Percentiles rank a stretch among this genome's conserved stretches.
Conservation (phyloP, 1,140 invertebrate genomes). For the Antheraea mylitta region DNA sequence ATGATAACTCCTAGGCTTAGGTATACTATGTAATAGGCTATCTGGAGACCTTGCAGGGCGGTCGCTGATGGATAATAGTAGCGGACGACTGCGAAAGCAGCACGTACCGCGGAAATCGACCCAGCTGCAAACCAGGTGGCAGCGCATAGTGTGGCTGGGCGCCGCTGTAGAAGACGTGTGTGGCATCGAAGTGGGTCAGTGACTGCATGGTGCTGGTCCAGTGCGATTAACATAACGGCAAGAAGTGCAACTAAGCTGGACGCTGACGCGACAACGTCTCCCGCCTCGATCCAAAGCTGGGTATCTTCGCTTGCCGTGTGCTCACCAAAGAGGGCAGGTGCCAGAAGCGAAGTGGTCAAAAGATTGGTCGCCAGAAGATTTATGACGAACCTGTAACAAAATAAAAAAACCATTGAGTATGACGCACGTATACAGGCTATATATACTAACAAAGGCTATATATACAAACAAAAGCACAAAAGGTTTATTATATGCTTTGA, state of each 20-base stretch:
- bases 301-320: slow-evolving; percentile 45
- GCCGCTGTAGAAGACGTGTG: slow-evolving; percentile 85
- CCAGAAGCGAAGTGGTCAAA: slow-evolving; percentile 69
- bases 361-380: slow-evolving; percentile 75
- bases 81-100: slow-evolving; percentile 48
- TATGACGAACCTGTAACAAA: slow-evolving; percentile 77
- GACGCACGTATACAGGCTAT: background rate
- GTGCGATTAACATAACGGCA: slow-evolving; percentile 88
- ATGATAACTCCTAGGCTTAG: slow-evolving; percentile 55
- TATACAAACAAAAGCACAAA: background rate
- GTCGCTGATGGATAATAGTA: slow-evolving; percentile 45
- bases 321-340: slow-evolving; percentile 71
- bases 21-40: slow-evolving; percentile 63
- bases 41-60: slow-evolving; percentile 46
- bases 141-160: slow-evolving; percentile 84
- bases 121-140: slow-evolving; percentile 83
- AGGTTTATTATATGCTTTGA: background rate
- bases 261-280: slow-evolving; percentile 60
- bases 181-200: slow-evolving; percentile 92
- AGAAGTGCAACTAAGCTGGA: slow-evolving; percentile 74
- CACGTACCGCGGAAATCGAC: slow-evolving; percentile 74
- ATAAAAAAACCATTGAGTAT: slow-evolving; percentile 30
- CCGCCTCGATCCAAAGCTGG: slow-evolving; percentile 50
- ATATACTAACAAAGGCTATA: background rate
- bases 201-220: slow-evolving; percentile 93